Conservation (phyloP, 2,797 vertebrate species). For the Sebastes trivittatus region DNA sequence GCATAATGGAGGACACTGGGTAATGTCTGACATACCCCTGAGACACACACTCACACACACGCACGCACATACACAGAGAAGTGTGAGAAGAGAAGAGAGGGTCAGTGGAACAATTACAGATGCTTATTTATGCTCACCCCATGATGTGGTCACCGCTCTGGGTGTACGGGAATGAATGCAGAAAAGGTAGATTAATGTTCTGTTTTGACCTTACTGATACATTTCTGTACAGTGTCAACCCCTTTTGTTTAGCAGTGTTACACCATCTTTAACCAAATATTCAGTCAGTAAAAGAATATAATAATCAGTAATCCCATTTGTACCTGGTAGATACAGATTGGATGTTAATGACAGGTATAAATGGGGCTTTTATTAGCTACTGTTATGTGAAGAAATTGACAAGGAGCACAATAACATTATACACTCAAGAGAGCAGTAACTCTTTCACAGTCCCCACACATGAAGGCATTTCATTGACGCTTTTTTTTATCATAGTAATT, state of each 20-base stretch:
- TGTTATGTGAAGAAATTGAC: not conserved
- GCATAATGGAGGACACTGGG: slow-evolving; percentile 99
- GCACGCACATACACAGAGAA: slow-evolving; percentile 1
- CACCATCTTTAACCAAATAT: not conserved
- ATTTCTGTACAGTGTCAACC: not conserved
- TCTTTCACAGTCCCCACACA: not conserved
- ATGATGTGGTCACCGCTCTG: not conserved
- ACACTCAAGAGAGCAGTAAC: not conserved
- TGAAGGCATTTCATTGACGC: not conserved
- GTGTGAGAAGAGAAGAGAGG: not conserved
- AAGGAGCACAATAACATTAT: not conserved
- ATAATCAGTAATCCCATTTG: not conserved
- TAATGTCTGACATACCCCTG: slow-evolving; percentile 67
- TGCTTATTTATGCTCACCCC: not conserved
- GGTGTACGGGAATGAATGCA: not conserved
- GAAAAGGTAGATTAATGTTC: not conserved
- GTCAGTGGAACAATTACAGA: not conserved
- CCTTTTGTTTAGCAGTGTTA: not conserved
- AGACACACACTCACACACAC: not conserved
- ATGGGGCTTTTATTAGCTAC: not conserved
- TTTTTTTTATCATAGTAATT: not conserved
- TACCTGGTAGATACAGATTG: not conserved
- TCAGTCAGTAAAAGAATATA: not conserved
- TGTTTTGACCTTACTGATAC: not conserved
- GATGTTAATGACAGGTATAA: not conserved